Evolutionary conservation across 2,888 invertebrate species (phyloP), one percentile per base, ranked within the genome.

Genomic region (Mimachlamys varia): DNA sequence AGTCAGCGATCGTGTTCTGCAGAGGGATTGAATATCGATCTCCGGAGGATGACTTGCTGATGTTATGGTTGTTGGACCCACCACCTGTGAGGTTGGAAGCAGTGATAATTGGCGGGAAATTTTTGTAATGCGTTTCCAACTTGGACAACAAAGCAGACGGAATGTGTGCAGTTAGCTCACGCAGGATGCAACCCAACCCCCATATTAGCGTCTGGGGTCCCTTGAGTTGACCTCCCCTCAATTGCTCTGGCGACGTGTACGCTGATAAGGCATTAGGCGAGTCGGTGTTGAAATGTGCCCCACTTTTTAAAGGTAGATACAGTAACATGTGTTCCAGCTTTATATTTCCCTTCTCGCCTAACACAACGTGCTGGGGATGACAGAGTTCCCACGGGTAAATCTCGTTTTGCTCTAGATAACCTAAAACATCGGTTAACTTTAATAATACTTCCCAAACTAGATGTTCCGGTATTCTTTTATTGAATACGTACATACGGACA

Each of bases 311-410:
- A 33, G 95, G 95, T 87, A 94, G 92, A 91, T 95, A 95, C 12
- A 95, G 93, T 88, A 95, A 91, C 92, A 95, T 90, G 92, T 95
- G 95, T 89, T 95, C 95, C n/a, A 95, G 90, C 91, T 95, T 95
- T 13, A 95, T 91, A 89, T 94, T 92, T n/a, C 95, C 95, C 89
- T 92, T 89, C 62, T 92, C 92, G 62, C 93, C 93, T 89, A 95
- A 92, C 88, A 94, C 93, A 50, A 95, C 93, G 91, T 95, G 94
- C 88, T 95, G 94, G 10, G 94, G 95, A 90, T 94, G 93, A 92
- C 95, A 94, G 53, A 95, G 93, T 91, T 94, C 94, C 94, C 93
- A 94, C 76, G 94, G 93, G 90, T 93, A 90, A 87, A 94, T 90
- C 15, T 92, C 94, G 49, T 93, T 92, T 88, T 92, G 92, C 88